phyloP scores from a whole-genome alignment of 2,888 invertebrate species.

The Microctonus hyperodae region DNA sequence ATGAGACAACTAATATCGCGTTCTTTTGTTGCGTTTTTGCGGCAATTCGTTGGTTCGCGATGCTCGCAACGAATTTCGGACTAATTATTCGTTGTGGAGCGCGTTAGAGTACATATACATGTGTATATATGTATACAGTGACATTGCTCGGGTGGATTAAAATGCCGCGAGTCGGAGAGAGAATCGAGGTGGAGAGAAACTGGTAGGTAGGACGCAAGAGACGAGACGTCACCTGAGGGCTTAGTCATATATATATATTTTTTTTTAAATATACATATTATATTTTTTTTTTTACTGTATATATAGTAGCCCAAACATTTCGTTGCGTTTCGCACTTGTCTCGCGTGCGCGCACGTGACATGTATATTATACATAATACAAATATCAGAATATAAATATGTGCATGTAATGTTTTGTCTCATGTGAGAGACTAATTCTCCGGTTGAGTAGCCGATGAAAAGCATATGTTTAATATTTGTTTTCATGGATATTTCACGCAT shows the following conservation, averaged over 20 bases:
- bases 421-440: conserved; percentile 1
- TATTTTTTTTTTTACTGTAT: neutral
- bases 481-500: neutral
- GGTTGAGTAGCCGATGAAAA: conserved; percentile 12
- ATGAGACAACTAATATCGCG: conserved; percentile 56
- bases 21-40: conserved; percentile 60
- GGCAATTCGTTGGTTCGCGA: conserved; percentile 52
- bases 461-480: conserved; percentile 7
- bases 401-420: conserved; percentile 12
- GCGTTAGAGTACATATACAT: conserved; percentile 11
- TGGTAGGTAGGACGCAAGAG: conserved; percentile 28
- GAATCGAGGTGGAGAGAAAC: conserved; percentile 17
- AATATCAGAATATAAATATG: neutral
- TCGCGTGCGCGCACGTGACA: conserved; percentile 12
- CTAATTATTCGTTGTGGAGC: conserved; percentile 58
- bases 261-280: neutral
- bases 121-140: conserved; percentile 41
- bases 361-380: neutral
- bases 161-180: conserved; percentile 50
- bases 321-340: conserved; percentile 29
- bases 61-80: conserved; percentile 59
- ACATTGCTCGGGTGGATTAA: conserved; percentile 59
- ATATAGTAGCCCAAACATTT: conserved; percentile 22
- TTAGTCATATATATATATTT: conserved; percentile 3
- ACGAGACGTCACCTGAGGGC: conserved; percentile 36